These are phyloP conservation scores for Sinella curviseta DNA, from an alignment of 1,140 invertebrate species.

Conservation along the genomic window DNA sequence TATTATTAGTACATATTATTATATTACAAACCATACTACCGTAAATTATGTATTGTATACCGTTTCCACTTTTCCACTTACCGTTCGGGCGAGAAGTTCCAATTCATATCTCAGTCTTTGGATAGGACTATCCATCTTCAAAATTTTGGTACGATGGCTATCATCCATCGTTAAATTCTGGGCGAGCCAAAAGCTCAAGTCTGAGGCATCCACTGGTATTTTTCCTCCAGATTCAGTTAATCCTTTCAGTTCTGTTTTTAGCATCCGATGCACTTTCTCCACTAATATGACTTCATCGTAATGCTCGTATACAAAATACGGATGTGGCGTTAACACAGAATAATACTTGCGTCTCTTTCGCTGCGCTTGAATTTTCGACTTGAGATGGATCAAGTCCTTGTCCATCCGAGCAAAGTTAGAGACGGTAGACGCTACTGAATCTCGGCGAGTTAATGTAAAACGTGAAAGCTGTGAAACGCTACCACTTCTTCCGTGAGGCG, in stretches of 20 bases:
- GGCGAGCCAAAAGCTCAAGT: conserved; percentile 77
- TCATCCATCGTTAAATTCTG: conserved; percentile 70
- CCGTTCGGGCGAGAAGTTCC: conserved; percentile 61
- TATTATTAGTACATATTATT: conserved; percentile 1
- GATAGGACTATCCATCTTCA: conserved; percentile 67
- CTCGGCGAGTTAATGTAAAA: background rate
- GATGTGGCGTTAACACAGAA: conserved; percentile 55
- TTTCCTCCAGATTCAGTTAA: conserved; percentile 49
- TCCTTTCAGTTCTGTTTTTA: conserved; percentile 55
- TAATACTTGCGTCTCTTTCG: conserved; percentile 28
- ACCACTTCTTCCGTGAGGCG: background rate
- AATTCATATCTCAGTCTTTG: conserved; percentile 68
- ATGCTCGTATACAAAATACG: conserved; percentile 67
- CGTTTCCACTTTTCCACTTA: conserved; percentile 55
- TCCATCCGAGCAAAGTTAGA: background rate
- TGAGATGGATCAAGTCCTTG: background rate
- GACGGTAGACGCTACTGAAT: background rate
- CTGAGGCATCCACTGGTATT: conserved; percentile 65
- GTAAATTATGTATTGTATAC: background rate
- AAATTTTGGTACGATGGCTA: conserved; percentile 61
- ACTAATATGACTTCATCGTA: conserved; percentile 65
- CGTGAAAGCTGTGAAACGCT: background rate
- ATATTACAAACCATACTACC: no score
- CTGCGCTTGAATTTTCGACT: background rate
- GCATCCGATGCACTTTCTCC: conserved; percentile 55